Conservation (phyloP, 1,140 invertebrate genomes). For the Halyomorpha halys region DNA sequence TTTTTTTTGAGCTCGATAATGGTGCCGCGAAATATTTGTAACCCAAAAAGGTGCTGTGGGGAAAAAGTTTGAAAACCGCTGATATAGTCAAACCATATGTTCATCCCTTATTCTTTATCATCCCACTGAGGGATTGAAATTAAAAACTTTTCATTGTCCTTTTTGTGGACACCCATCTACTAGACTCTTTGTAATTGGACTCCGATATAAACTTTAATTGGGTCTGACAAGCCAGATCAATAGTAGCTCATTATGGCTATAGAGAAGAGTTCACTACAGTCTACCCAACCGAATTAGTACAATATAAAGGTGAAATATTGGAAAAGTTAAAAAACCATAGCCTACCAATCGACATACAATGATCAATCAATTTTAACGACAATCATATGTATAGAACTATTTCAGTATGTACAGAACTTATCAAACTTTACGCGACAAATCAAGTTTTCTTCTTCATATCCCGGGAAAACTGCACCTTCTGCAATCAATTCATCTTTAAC, state of each 20-base stretch:
- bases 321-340: constrained; percentile 1
- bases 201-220: background rate
- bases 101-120: too few species aligned
- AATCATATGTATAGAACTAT: background rate
- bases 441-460: background rate
- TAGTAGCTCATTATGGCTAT: background rate
- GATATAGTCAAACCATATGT: too few species aligned
- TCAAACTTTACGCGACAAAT: background rate
- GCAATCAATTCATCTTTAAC: background rate
- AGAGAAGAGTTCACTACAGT: background rate
- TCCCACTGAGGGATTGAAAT: too few species aligned
- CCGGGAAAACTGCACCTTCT: background rate
- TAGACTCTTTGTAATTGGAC: too few species aligned
- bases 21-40: too few species aligned
- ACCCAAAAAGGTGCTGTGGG: too few species aligned
- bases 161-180: too few species aligned
- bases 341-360: background rate
- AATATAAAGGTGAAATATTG: background rate
- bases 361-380: background rate
- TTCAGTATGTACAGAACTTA: background rate
- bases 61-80: too few species aligned
- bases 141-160: too few species aligned
- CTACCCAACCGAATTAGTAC: background rate
- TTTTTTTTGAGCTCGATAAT: too few species aligned
- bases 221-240: background rate